Evolutionary conservation across 2,888 invertebrate species (phyloP), one percentile per base, ranked within the genome.

Genomic region (Brassicogethes aeneus): DNA sequence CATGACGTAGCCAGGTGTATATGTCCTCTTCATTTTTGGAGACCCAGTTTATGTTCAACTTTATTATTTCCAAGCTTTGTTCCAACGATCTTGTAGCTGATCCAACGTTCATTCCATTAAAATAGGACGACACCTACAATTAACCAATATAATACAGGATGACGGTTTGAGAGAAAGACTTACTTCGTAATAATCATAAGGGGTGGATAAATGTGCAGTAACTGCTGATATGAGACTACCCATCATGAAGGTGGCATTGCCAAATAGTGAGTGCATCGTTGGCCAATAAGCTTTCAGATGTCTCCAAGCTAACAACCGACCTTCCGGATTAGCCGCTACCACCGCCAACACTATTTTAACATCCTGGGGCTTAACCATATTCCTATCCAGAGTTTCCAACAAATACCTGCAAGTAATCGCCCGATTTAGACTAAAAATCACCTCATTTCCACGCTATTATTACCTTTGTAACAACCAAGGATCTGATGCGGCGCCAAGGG

Each of bases 41-140:
- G 33, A 89, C 82, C 89, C 90, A 91, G 46, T 84, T 80, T 1
- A 87, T 81, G 70, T 91, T 90, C 14, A 86, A 73, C 8, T 81
- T 80, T 15, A 89, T 85, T 1, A 78, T 83, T 66, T 91, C 91
- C 34, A 89, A 63, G 10, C 87, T 85, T 50, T 83, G 81, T 17
- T 80, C 72, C 10, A 84, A 74, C 0, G 85, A 82, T 51, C 68
- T 60, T 16, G 64, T 54, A 15, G 68, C 68, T 17, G 68, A 61
- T 36, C 67, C 67, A n/a, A 69, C 66, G 47, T 69, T 62, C 66
- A 68, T 69, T 39, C 67, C 68, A 47, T 59, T 64, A 52, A 69
- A 69, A 52, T 68, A 69, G 35, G 65, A 68, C 16, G 67, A 67
- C 42, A 68, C 66, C 68, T 68, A 44, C 35, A 51, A 51, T 46